Base-by-base conservation (phyloP, 2,797 vertebrate genomes). In the Peromyscus melanophrys region DNA sequence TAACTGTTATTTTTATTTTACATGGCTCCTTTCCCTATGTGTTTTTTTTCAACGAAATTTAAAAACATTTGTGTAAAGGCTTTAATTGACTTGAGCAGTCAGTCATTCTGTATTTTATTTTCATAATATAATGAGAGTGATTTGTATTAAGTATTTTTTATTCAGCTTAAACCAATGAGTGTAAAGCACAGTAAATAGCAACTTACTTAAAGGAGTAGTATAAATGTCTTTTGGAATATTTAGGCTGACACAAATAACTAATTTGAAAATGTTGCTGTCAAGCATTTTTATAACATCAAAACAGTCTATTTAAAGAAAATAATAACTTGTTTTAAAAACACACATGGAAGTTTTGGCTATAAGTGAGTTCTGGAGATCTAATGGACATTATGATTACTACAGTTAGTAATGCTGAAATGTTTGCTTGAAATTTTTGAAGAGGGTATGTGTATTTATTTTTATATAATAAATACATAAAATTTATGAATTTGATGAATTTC, bases 141-240 rank as follows among this genome's bases (percentile, higher is more conserved):
- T 91, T 96, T 49, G 85, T 84, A 88, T 61, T 90, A 84, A 61
- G 19, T 84, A 73, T 83, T 82, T 94, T 95, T 95, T 90, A 88
- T 57, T 90, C 21, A 77, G 6, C 49, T 55, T 73, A 96, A 94
- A 90, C n/a, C n/a, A 96, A 10, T 89, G 76, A 63, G 13, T 71
- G 2, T 59, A 95, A 94, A 92, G 16, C 34, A 88, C 55, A 71
- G 40, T 25, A 80, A 94, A 86, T 69, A 95, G 75, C 16, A 76
- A 89, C 63, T 84, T 94, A 84, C 29, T 95, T 94, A 65, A 94
- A 76, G 77, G 65, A 69, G 11, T 25, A 92, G 57, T 95, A 55
- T 46, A 43, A 93, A 59, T 88, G 37, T 75, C 71, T 92, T 88
- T 96, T 88, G 81, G 55, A 78, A 84, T 88, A 89, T 92, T 87